Conservation (phyloP, 2,113 vertebrate genomes). For the Leiothrix lutea region DNA sequence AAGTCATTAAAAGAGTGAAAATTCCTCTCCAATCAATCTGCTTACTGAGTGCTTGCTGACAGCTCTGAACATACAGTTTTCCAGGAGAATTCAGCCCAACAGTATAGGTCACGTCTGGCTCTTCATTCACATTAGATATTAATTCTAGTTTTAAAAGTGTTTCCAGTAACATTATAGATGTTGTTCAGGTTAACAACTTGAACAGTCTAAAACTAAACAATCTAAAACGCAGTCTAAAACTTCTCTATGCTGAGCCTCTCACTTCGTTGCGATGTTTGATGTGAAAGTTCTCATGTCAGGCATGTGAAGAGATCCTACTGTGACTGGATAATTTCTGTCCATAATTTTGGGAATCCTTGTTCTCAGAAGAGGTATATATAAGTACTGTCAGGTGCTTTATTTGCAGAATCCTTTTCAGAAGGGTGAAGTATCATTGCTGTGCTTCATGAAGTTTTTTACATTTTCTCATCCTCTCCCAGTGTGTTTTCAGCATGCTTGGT, state of each 20-base stretch:
- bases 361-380: background rate
- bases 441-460: background rate
- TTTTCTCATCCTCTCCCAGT: background rate
- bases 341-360: background rate
- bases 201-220: too few relatives aligned
- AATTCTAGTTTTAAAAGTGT: background rate
- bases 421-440: background rate
- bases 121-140: background rate
- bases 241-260: fast-evolving
- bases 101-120: background rate
- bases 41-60: background rate
- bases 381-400: background rate
- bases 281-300: background rate
- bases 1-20: background rate
- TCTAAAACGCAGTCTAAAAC: background rate
- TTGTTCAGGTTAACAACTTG: background rate
- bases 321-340: background rate
- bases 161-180: background rate
- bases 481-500: background rate
- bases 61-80: background rate
- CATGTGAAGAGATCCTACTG: background rate
- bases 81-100: background rate
- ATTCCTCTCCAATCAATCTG: background rate
- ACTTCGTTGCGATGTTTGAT: background rate
- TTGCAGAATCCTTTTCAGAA: background rate